Percentiles rank a stretch among this genome's conserved stretches.
phyloP scores from a whole-genome alignment of 1,140 invertebrate genomes.

The Trypoxylus dichotomus region DNA sequence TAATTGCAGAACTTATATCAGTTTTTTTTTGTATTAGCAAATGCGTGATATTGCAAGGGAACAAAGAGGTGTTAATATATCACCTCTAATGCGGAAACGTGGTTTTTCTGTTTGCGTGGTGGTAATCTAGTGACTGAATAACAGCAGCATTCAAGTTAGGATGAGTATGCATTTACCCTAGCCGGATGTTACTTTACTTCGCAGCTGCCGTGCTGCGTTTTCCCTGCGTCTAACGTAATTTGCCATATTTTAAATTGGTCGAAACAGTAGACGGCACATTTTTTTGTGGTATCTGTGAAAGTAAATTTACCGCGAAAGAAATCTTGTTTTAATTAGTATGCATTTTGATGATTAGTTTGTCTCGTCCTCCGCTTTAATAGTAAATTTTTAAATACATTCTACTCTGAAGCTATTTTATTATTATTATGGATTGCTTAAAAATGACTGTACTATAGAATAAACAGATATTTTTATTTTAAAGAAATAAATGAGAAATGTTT shows the following conservation, averaged over 20 bases:
- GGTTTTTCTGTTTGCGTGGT: neutral
- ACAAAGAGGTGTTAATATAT: neutral
- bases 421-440: too few relatives aligned
- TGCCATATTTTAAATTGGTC: constrained; percentile 22
- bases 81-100: neutral
- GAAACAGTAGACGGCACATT: neutral
- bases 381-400: neutral
- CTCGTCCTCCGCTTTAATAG: neutral
- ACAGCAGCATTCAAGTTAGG: neutral
- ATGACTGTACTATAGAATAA: too few relatives aligned
- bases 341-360: too few relatives aligned
- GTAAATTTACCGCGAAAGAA: neutral
- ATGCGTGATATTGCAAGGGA: neutral
- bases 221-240: neutral
- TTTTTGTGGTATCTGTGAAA: constrained; percentile 14
- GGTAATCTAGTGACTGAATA: neutral
- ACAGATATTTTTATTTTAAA: too few relatives aligned
- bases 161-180: constrained; percentile 6
- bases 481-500: too few relatives aligned
- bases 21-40: too few relatives aligned
- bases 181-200: neutral
- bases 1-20: too few relatives aligned
- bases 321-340: neutral
- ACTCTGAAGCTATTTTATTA: neutral
- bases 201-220: constrained; percentile 6